Evolutionary conservation across 2,888 invertebrate genomes (phyloP).

Genomic region (Atethmia centrago): DNA sequence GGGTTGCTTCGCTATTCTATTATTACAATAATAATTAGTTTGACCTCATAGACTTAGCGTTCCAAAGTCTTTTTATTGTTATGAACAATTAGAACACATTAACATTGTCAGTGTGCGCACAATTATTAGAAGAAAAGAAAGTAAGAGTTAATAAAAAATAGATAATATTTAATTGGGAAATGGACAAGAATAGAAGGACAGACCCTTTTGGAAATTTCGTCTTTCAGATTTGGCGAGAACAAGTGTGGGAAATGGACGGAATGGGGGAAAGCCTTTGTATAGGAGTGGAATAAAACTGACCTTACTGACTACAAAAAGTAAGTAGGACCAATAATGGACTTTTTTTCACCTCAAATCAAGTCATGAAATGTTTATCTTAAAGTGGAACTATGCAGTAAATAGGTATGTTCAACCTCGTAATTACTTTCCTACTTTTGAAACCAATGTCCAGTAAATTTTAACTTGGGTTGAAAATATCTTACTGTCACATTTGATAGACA

Average conservation of each 20-base stretch:
- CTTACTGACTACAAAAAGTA: neutral
- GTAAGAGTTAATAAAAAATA: neutral
- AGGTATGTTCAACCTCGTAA: neutral
- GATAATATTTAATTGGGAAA: neutral
- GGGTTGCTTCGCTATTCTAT: slow-evolving; percentile 24
- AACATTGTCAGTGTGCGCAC: too few relatives aligned
- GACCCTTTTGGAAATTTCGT: neutral
- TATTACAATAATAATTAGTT: too few relatives aligned
- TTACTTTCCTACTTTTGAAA: neutral
- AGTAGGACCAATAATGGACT: neutral
- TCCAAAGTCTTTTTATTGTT: neutral
- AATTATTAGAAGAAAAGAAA: neutral
- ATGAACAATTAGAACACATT: neutral
- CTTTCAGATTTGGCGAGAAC: neutral
- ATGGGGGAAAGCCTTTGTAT: neutral
- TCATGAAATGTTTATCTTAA: neutral
- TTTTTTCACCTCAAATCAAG: neutral
- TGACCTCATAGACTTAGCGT: neutral
- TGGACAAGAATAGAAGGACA: neutral
- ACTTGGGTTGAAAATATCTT: neutral
- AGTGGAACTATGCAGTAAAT: neutral
- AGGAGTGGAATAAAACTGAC: neutral
- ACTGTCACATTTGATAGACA: neutral
- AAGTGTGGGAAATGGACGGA: neutral
- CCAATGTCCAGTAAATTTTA: neutral